A percentile compares a stretch with the other conserved stretches of the same genome.
Evolutionary conservation across 2,888 invertebrate species (phyloP).

Genomic region (Lamellibrachia satsuma): DNA sequence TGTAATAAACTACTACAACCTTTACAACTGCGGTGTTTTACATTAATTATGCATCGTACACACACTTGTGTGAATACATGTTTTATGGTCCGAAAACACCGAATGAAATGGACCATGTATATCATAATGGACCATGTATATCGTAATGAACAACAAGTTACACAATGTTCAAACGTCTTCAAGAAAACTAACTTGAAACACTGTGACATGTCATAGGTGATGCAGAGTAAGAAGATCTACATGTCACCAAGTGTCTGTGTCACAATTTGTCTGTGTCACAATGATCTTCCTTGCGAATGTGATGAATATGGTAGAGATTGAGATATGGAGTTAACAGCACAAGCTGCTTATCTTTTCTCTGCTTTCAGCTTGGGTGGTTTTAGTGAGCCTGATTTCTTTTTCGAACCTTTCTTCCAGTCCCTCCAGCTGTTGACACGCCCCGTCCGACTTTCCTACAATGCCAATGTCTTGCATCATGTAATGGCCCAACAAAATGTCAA

Average conservation of each 20-base stretch:
- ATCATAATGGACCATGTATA: neutral
- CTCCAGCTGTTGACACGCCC: conserved; percentile 65
- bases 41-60: neutral
- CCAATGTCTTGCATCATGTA: neutral
- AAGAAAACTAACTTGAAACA: neutral
- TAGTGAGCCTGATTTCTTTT: conserved; percentile 58
- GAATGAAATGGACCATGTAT: neutral
- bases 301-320: neutral
- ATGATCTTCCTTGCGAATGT: neutral
- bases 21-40: neutral
- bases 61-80: neutral
- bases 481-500: neutral
- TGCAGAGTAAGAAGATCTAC: neutral
- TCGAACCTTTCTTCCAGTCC: conserved; percentile 49
- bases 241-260: neutral
- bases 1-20: conserved; percentile 17
- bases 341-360: conserved; percentile 38
- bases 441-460: conserved; percentile 58
- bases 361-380: conserved; percentile 62
- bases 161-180: neutral
- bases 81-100: neutral
- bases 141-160: neutral
- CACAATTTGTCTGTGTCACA: neutral
- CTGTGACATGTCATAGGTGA: neutral
- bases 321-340: neutral